Evolutionary conservation across 1,140 invertebrate genomes (phyloP).

Genomic region (Thaumatotibia leucotreta): DNA sequence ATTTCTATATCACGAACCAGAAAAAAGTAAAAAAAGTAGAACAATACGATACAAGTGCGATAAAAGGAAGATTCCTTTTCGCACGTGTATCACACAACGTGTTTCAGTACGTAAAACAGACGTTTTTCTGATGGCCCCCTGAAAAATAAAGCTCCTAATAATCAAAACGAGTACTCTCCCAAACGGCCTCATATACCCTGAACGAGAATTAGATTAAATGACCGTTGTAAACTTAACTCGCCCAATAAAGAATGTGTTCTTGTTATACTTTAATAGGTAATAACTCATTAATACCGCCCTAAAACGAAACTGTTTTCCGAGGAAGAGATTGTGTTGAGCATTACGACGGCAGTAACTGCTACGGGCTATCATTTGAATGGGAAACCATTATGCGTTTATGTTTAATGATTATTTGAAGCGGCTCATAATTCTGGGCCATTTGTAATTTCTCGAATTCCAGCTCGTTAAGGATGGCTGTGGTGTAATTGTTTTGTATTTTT

Average conservation of each 20-base stretch:
- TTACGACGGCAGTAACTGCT: slow-evolving; percentile 57
- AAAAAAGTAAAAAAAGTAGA: too few species aligned
- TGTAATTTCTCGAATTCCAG: slow-evolving; percentile 45
- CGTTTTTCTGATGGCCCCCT: too few species aligned
- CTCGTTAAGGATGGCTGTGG: slow-evolving; percentile 43
- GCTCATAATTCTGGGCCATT: slow-evolving; percentile 57
- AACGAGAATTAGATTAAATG: slow-evolving; percentile 24
- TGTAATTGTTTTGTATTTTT: slow-evolving; percentile 47
- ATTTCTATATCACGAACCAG: too few species aligned
- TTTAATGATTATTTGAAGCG: slow-evolving; percentile 67
- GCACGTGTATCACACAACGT: too few species aligned
- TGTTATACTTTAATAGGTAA: slow-evolving; percentile 54
- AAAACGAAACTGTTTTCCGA: slow-evolving; percentile 59
- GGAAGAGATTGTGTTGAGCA: slow-evolving; percentile 65
- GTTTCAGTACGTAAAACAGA: too few species aligned
- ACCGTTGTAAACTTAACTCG: slow-evolving; percentile 30
- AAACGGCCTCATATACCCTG: slow-evolving; percentile 20
- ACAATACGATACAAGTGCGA: too few species aligned
- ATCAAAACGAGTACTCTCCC: slow-evolving; percentile 29
- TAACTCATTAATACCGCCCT: slow-evolving; percentile 63
- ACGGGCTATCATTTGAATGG: slow-evolving; percentile 60
- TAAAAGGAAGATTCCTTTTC: too few species aligned
- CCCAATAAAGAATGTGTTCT: slow-evolving; percentile 51
- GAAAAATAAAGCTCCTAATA: slow-evolving; percentile 36
- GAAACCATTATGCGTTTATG: slow-evolving; percentile 66